Evolutionary conservation across 2,797 vertebrate genomes (phyloP).

Genomic region (Coccyzus lansbergi): DNA sequence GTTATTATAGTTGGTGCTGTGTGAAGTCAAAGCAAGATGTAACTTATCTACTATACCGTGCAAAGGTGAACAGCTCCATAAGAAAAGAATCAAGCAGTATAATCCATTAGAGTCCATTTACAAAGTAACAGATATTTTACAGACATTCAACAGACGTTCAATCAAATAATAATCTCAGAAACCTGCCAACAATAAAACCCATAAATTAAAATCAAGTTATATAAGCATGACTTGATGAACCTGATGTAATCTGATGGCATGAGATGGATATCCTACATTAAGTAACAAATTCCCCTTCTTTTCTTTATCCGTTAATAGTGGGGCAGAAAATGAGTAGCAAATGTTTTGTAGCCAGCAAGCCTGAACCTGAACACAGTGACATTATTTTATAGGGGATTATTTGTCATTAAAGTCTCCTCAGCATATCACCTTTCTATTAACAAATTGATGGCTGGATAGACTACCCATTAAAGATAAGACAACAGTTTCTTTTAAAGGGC

Average conservation of each 20-base stretch:
- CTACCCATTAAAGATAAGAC: constrained; percentile 16
- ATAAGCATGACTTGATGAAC: constrained; percentile 72
- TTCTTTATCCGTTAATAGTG: constrained; percentile 47
- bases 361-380: constrained; percentile 25
- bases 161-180: constrained; percentile 71
- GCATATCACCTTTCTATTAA: constrained; percentile 58
- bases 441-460: constrained; percentile 35
- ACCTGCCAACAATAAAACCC: constrained; percentile 70
- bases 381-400: constrained; percentile 26
- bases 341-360: constrained; percentile 41
- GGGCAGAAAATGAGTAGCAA: constrained; percentile 49
- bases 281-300: constrained; percentile 55
- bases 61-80: constrained; percentile 62
- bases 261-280: constrained; percentile 47
- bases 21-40: constrained; percentile 57
- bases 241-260: constrained; percentile 68
- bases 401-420: constrained; percentile 50
- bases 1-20: constrained; percentile 44
- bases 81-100: constrained; percentile 51
- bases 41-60: constrained; percentile 59
- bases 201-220: constrained; percentile 72
- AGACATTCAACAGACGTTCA: constrained; percentile 69
- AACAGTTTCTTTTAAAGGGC: background rate
- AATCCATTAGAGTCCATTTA: constrained; percentile 71
- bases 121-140: constrained; percentile 72